Evolutionary conservation across 2,797 vertebrate genomes (phyloP).

Genomic region (Microctenopoma lineatum): DNA sequence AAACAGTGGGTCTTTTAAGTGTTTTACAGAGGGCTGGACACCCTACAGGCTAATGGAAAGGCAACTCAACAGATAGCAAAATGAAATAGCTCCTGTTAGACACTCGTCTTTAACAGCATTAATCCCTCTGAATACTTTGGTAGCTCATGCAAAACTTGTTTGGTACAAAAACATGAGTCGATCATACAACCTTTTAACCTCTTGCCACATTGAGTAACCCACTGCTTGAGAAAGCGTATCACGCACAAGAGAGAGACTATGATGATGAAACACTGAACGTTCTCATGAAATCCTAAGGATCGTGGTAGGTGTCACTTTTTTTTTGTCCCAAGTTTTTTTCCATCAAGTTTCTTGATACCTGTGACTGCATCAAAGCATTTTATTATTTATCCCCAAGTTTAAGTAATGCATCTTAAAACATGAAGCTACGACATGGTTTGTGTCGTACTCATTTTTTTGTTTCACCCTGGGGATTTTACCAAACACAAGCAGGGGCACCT

Average conservation of each 20-base stretch:
- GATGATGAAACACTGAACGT: conserved; percentile 16
- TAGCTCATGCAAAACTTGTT: too few relatives aligned
- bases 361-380: neutral
- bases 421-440: neutral
- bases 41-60: too few relatives aligned
- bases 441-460: too few relatives aligned
- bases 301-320: conserved; percentile 6
- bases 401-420: neutral
- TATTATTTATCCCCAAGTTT: conserved; percentile 18
- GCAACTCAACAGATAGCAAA: neutral
- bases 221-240: neutral
- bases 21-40: conserved; percentile 5
- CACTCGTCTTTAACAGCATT: neutral
- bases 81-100: too few relatives aligned
- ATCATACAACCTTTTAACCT: conserved; percentile 12
- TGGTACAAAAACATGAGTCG: too few relatives aligned
- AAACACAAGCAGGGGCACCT: too few relatives aligned
- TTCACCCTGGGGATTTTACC: neutral
- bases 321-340: neutral
- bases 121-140: neutral
- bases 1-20: conserved; percentile 3
- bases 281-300: conserved; percentile 20
- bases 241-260: neutral
- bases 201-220: neutral
- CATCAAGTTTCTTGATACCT: neutral